phyloP scores from a whole-genome alignment of 1,140 invertebrate species.

The Plectus sambesii region DNA sequence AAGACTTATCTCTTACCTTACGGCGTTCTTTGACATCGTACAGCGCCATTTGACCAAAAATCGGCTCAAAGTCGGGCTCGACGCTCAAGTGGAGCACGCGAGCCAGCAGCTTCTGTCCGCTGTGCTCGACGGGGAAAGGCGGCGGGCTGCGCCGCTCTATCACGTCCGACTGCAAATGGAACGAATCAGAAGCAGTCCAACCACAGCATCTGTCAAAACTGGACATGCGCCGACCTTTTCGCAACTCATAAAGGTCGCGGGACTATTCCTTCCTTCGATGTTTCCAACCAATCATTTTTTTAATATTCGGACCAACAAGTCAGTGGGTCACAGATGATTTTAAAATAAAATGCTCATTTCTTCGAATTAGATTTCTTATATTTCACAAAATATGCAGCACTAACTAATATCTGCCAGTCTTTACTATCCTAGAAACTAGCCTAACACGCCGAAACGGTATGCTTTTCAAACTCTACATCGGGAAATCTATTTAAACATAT shows the following conservation, averaged over 20 bases:
- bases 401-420: not conserved
- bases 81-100: constrained; percentile 19
- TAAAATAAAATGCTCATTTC: no score
- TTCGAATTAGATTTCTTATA: no score
- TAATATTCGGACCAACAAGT: no score
- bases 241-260: no score
- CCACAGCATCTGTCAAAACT: not conserved
- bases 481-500: no score
- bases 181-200: constrained; percentile 7
- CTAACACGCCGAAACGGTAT: no score
- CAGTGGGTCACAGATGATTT: no score
- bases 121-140: constrained; percentile 17
- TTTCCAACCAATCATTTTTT: no score
- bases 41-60: constrained; percentile 32
- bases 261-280: no score
- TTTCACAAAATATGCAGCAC: no score
- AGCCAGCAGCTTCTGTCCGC: constrained; percentile 9
- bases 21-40: constrained; percentile 34
- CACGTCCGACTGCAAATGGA: constrained; percentile 12
- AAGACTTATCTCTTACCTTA: constrained; percentile 23
- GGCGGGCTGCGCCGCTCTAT: constrained; percentile 21
- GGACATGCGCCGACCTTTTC: no score
- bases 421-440: not conserved
- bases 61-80: constrained; percentile 31
- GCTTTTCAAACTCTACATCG: not conserved